These are phyloP conservation scores for Acronicta alni DNA, from an alignment of 2,888 invertebrate species.

Conservation along the genomic window DNA sequence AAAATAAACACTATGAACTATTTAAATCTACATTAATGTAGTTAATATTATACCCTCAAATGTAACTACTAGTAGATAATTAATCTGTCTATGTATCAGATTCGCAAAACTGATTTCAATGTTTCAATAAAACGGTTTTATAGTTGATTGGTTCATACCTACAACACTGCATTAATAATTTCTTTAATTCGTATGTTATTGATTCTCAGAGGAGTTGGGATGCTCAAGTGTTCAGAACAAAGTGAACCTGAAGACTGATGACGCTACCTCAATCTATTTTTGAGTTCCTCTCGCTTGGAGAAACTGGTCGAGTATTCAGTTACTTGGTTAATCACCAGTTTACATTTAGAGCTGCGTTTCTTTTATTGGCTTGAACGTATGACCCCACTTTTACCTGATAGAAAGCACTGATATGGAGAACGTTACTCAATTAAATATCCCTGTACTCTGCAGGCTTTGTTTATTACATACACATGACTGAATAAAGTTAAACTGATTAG, in stretches of 20 bases:
- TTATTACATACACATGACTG: too few relatives aligned
- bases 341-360: not conserved
- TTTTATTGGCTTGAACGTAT: too few relatives aligned
- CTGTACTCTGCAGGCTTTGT: too few relatives aligned
- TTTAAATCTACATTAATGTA: not conserved
- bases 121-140: conserved; percentile 10
- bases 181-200: not conserved
- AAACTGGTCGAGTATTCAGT: conserved; percentile 3
- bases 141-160: not conserved
- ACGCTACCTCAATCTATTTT: conserved; percentile 6
- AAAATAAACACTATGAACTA: not conserved
- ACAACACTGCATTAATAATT: not conserved
- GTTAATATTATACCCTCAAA: not conserved
- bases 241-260: conserved; percentile 21
- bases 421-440: too few relatives aligned
- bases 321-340: not conserved
- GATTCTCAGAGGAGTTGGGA: not conserved
- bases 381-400: too few relatives aligned
- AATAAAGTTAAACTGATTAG: too few relatives aligned
- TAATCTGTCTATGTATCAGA: not conserved
- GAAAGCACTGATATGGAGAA: too few relatives aligned
- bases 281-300: conserved; percentile 1
- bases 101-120: conserved; percentile 4
- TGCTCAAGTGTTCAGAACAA: conserved; percentile 11
- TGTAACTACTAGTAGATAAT: conserved; percentile 18